Base-by-base conservation (phyloP, 2,888 invertebrate species). In the Molorchus minor region DNA sequence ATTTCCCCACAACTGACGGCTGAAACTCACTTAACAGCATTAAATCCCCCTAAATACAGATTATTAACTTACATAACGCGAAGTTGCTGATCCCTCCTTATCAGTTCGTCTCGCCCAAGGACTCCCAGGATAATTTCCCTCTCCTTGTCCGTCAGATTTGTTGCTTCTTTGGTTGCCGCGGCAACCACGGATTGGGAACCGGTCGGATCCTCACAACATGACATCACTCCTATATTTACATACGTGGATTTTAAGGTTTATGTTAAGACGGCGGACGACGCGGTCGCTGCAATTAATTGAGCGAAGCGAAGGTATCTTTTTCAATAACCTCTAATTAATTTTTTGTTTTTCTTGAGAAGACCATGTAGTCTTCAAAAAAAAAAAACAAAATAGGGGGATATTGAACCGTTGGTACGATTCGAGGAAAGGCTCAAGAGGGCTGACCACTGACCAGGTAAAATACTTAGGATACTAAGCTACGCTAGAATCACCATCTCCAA, bases 121-220 rank as follows among this genome's bases (percentile, higher is more conserved):
- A 85, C 85, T 60, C 81, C 83, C 60, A 85, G 79, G 69, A 85
- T 85, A 73, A 83, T 82, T 73, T 83, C 82, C 40, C 84, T 79
- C 65, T 85, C 85, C 51, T 71, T 71, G 60, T 77, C 76, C 7
- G 79, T 73, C 29, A 80, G 68, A 47, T 69, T 70, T 16, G 73
- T 65, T n/a, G 79, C 79, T 67, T 80, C 80, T 59, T 71, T 70
- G 45, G 75, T 76, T 52, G 79, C 80, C 45, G 79, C 79, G 25
- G 75, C 76, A 65, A 79, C 71, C 19, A 80, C 65, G 36, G 77
- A 74, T 65, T 79, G 77, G 20, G 78, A 77, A 64, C 78, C 79
- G 15, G 71, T 74, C 19, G 75, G 73, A 63, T 78, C 77, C 43
- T 71, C 69, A 68, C 77, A 77, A 69, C 79, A 78, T 69, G 70